phyloP scores from a whole-genome alignment of 2,888 invertebrate species.

The Bellardia bayeri region DNA sequence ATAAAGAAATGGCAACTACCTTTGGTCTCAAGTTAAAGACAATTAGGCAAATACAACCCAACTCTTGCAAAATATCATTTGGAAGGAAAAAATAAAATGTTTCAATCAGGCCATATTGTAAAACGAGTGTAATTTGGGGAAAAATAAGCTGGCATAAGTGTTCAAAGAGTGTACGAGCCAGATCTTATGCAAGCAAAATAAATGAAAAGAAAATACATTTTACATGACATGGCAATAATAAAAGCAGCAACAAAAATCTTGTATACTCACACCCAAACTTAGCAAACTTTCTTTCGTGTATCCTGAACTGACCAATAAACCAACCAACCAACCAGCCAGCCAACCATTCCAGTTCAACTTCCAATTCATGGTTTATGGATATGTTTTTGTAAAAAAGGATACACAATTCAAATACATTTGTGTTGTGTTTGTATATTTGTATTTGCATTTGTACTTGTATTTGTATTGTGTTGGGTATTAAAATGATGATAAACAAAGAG shows the following conservation, averaged over 20 bases:
- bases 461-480: conserved; percentile 49
- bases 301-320: conserved; percentile 30
- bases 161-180: conserved; percentile 6
- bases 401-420: conserved; percentile 53
- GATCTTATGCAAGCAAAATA: background rate
- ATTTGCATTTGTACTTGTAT: background rate
- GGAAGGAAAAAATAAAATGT: background rate
- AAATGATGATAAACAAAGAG: conserved; percentile 73
- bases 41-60: background rate
- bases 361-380: conserved; percentile 58
- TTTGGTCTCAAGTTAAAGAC: background rate
- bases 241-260: conserved; percentile 42
- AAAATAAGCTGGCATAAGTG: conserved; percentile 66
- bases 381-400: conserved; percentile 34
- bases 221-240: conserved; percentile 59
- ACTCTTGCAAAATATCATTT: background rate
- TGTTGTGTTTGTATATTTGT: background rate
- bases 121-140: background rate
- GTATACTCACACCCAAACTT: conserved; percentile 27
- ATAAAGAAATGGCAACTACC: conserved; percentile 31
- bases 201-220: conserved; percentile 19
- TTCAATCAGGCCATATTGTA: background rate
- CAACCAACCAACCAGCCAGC: background rate
- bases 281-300: conserved; percentile 22
- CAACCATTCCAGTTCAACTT: conserved; percentile 43